phyloP scores from a whole-genome alignment of 2,797 vertebrate species.

The Sciurus vulgaris region DNA sequence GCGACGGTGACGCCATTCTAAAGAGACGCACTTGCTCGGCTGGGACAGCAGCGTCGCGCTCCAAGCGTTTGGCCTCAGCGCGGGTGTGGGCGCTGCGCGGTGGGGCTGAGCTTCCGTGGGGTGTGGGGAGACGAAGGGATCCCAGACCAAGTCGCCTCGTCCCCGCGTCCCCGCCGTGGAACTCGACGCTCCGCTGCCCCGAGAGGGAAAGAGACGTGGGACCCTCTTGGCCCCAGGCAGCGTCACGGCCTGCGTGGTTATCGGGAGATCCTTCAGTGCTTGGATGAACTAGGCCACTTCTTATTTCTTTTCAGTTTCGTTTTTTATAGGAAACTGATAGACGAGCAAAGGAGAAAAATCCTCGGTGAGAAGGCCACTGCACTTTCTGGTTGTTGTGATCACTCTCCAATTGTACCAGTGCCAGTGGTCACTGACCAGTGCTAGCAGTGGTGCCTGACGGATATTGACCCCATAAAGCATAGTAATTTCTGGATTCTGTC shows the following conservation, averaged over 20 bases:
- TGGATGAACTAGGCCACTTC: not conserved
- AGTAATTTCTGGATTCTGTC: not conserved
- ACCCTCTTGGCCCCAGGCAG: not conserved
- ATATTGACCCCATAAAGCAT: not conserved
- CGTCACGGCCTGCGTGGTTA: not conserved
- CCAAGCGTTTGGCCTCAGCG: not conserved
- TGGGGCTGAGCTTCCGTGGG: not conserved
- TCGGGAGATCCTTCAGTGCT: not conserved
- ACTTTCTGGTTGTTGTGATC: not conserved
- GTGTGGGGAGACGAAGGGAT: not conserved
- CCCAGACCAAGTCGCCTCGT: not conserved
- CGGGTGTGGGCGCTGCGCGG: not conserved
- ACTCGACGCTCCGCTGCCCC: not conserved
- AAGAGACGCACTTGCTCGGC: not conserved
- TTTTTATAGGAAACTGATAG: not conserved
- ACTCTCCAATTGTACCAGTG: not conserved
- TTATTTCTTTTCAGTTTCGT: constrained; percentile 17
- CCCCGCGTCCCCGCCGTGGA: not conserved
- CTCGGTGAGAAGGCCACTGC: not conserved
- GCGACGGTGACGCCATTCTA: not conserved
- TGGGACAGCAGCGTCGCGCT: not conserved
- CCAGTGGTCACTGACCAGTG: not conserved
- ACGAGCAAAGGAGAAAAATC: not conserved
- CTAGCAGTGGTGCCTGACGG: not conserved
- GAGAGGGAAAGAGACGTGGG: not conserved